Conservation (phyloP, 2,797 vertebrate species). For the Ciconia nigra region DNA sequence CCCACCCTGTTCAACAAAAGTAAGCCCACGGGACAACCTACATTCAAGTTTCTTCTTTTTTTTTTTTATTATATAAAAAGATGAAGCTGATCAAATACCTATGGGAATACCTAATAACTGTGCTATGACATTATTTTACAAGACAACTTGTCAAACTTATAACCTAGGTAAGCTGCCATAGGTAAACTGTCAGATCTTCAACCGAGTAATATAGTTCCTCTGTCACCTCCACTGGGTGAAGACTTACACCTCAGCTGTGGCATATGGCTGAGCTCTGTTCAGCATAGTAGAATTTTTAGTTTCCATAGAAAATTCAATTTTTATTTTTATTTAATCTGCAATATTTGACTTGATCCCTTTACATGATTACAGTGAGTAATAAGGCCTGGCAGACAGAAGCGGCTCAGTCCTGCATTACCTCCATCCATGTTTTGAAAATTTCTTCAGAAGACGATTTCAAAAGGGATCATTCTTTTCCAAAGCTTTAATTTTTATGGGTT, state of each 20-base stretch:
- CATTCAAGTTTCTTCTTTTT: background rate
- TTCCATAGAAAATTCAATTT: background rate
- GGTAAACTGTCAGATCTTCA: background rate
- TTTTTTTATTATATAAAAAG: background rate
- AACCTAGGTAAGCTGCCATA: background rate
- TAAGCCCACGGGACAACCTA: background rate
- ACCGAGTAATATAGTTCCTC: background rate
- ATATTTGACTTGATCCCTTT: background rate
- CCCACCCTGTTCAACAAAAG: background rate
- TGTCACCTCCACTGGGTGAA: background rate
- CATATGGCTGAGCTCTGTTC: background rate
- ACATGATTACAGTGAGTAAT: background rate
- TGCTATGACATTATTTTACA: slow-evolving; percentile 29
- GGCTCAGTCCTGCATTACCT: background rate
- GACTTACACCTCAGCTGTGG: background rate
- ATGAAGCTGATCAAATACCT: background rate
- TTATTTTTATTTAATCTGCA: background rate
- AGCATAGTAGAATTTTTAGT: background rate
- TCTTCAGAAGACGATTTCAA: background rate
- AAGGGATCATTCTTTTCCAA: background rate
- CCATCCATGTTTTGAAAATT: background rate
- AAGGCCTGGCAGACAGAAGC: background rate
- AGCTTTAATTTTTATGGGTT: background rate
- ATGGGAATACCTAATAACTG: background rate
- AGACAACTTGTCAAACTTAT: background rate